These are phyloP conservation scores for Microplitis mediator DNA, from an alignment of 1,140 invertebrate genomes.

Conservation along the genomic window DNA sequence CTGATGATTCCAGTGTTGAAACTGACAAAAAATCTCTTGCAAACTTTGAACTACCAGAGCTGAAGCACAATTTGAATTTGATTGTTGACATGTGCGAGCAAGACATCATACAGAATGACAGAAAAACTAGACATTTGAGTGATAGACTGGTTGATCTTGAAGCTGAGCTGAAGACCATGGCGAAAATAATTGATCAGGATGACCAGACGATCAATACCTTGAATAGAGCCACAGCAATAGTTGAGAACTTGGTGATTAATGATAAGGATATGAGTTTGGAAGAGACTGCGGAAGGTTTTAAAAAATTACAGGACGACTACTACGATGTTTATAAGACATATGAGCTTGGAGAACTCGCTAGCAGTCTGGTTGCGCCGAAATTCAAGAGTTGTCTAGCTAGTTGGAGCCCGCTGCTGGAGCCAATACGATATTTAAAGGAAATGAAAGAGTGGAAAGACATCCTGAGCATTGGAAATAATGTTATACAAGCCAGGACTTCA, in stretches of 20 bases:
- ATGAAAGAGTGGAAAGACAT: conserved; percentile 77
- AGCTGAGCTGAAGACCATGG: conserved; percentile 77
- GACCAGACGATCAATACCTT: conserved; percentile 75
- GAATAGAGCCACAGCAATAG: conserved; percentile 71
- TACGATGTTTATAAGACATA: conserved; percentile 70
- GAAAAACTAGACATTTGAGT: conserved; percentile 74
- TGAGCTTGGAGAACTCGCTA: conserved; percentile 70
- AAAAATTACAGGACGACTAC: conserved; percentile 71
- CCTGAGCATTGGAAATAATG: conserved; percentile 62
- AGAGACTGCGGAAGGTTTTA: conserved; percentile 76
- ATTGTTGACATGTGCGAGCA: conserved; percentile 93
- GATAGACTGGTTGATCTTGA: conserved; percentile 81
- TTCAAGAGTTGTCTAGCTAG: conserved; percentile 70
- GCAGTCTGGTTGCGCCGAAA: conserved; percentile 69
- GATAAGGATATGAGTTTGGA: conserved; percentile 70
- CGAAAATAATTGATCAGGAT: conserved; percentile 76
- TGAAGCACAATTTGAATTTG: conserved; percentile 90
- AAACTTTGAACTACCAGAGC: conserved; percentile 83
- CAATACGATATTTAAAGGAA: conserved; percentile 67
- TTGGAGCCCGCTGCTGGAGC: conserved; percentile 79
- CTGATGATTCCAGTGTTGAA: conserved; percentile 59
- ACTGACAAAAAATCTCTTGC: conserved; percentile 66
- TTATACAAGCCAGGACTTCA: conserved; percentile 58
- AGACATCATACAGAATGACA: conserved; percentile 90
- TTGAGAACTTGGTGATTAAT: conserved; percentile 71